A percentile compares a stretch with the other conserved stretches of the same genome.
Conservation (phyloP, 2,797 vertebrate genomes). For the Poeciliopsis infans region DNA sequence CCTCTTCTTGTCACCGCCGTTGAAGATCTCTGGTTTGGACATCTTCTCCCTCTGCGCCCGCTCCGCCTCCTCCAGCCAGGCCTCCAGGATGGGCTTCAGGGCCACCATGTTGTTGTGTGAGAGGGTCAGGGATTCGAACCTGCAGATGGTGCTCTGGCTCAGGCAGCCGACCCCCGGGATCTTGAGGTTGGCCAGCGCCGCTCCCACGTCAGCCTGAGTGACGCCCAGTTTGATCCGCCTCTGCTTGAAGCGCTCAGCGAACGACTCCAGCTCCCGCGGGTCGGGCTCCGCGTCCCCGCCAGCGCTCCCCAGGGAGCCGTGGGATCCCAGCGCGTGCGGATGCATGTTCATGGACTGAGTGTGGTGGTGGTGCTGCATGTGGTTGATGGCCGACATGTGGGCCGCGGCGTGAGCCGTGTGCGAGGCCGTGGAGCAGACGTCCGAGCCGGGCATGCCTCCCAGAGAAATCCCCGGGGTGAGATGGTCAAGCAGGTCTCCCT, state of each 20-base stretch:
- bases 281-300: constrained; percentile 87
- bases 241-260: constrained; percentile 93
- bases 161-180: constrained; percentile 92
- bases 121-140: constrained; percentile 93
- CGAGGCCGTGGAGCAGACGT: constrained; percentile 86
- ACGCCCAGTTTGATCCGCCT: constrained; percentile 92
- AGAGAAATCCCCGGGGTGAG: constrained; percentile 87
- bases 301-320: constrained; percentile 78
- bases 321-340: constrained; percentile 84
- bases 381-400: constrained; percentile 91
- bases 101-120: constrained; percentile 97
- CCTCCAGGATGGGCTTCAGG: constrained; percentile 91
- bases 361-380: constrained; percentile 88
- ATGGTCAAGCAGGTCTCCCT: constrained; percentile 91
- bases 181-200: constrained; percentile 91
- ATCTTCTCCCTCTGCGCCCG: constrained; percentile 91
- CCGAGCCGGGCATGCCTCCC: constrained; percentile 86
- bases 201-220: constrained; percentile 91
- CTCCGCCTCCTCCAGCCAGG: constrained; percentile 93
- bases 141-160: constrained; percentile 94
- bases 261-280: constrained; percentile 91
- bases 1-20: constrained; percentile 89
- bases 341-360: constrained; percentile 87
- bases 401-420: constrained; percentile 84
- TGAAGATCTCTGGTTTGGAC: constrained; percentile 92